phyloP scores from a whole-genome alignment of 2,888 invertebrate species.

The Rhingia rostrata region DNA sequence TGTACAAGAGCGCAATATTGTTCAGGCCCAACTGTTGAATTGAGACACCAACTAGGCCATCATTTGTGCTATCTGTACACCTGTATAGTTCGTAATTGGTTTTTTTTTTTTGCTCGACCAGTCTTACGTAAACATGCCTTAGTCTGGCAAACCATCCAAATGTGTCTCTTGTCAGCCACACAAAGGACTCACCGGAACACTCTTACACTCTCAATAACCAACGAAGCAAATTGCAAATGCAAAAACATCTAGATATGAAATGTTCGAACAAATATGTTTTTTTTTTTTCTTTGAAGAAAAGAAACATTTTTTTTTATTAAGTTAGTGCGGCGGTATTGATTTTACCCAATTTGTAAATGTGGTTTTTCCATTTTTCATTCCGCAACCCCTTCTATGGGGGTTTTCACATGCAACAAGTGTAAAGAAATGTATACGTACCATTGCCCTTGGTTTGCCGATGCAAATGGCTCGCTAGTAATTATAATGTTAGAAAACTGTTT shows the following conservation, averaged over 20 bases:
- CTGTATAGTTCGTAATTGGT: slow-evolving; percentile 54
- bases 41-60: slow-evolving; percentile 47
- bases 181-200: slow-evolving; percentile 34
- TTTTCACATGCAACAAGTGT: slow-evolving; percentile 70
- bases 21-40: slow-evolving; percentile 70
- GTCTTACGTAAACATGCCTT: slow-evolving; percentile 50
- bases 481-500: slow-evolving; percentile 35
- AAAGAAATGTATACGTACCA: slow-evolving; percentile 60
- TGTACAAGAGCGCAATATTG: slow-evolving; percentile 23
- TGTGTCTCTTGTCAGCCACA: slow-evolving; percentile 22
- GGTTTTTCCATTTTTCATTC: slow-evolving; percentile 22
- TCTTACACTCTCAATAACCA: slow-evolving; percentile 11
- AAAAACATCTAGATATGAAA: slow-evolving; percentile 45
- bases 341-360: slow-evolving; percentile 63
- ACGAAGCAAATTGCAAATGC: slow-evolving; percentile 45
- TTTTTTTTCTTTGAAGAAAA: too few species aligned
- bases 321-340: slow-evolving; percentile 58
- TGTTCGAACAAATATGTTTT: slow-evolving; percentile 20
- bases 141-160: slow-evolving; percentile 25
- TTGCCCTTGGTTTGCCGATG: slow-evolving; percentile 55
- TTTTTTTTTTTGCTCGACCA: slow-evolving; percentile 23
- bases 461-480: slow-evolving; percentile 34
- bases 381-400: slow-evolving; percentile 10
- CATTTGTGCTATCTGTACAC: slow-evolving; percentile 42
- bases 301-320: slow-evolving; percentile 35